phyloP scores from a whole-genome alignment of 2,113 vertebrate genomes.

The Mobula birostris region DNA sequence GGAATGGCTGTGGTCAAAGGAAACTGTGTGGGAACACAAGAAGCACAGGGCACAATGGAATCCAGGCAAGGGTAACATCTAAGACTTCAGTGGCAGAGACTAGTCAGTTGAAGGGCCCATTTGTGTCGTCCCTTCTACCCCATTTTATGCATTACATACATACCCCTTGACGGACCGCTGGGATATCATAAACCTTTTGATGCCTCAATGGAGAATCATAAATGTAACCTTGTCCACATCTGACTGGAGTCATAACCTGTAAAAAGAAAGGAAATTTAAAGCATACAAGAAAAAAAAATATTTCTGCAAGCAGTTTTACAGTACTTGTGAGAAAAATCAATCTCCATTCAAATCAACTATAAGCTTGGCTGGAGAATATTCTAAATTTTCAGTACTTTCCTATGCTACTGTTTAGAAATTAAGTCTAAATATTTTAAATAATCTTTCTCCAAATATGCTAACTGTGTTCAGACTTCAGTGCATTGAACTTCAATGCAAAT shows the following conservation, averaged over 20 bases:
- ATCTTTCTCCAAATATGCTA: not conserved
- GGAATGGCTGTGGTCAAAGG: not conserved
- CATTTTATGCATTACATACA: conserved; percentile 45
- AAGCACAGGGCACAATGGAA: not conserved
- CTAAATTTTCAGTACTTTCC: not conserved
- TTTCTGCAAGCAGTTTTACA: not conserved
- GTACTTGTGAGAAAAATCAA: not conserved
- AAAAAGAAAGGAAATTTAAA: conserved; percentile 42
- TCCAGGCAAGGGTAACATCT: not conserved
- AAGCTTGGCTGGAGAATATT: not conserved
- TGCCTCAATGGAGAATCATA: conserved; percentile 72
- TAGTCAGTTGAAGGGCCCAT: not conserved
- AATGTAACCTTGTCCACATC: conserved; percentile 77
- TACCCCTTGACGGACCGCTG: conserved; percentile 81
- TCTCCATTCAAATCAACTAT: not conserved
- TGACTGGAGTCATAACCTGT: conserved; percentile 82
- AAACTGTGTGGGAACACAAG: not conserved
- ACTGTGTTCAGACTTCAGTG: not conserved
- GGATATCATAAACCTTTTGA: conserved; percentile 82
- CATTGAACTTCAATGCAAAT: not conserved
- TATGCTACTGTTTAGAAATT: not conserved
- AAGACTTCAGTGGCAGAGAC: not conserved
- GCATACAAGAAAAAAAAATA: not conserved
- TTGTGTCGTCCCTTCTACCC: not conserved
- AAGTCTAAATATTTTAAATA: not conserved